Percentiles rank a stretch among this genome's conserved stretches.
Conservation (phyloP, 1,140 invertebrate species). For the Drosophila nannoptera region DNA sequence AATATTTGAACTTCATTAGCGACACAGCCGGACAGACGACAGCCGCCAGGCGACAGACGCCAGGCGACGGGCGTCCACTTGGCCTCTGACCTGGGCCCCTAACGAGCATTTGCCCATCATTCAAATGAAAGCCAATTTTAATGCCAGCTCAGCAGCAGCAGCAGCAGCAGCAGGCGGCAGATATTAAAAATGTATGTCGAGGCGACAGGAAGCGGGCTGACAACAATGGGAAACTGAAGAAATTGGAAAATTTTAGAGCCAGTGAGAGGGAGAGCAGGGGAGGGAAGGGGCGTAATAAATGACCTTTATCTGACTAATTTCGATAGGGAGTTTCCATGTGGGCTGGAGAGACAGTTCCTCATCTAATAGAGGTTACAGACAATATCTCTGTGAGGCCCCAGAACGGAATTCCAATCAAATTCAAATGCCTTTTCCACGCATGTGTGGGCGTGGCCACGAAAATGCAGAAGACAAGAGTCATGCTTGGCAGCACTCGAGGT, state of each 20-base stretch:
- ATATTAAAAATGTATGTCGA: constrained; percentile 25
- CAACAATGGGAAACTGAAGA: constrained; percentile 12
- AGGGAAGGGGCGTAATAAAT: too few species aligned
- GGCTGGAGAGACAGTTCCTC: too few species aligned
- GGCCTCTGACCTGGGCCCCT: constrained; percentile 18
- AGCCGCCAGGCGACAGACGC: constrained; percentile 7
- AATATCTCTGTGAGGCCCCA: too few species aligned
- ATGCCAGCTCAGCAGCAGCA: constrained; percentile 32
- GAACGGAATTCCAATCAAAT: too few species aligned
- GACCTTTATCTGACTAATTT: too few species aligned
- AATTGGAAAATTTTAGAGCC: constrained; percentile 32
- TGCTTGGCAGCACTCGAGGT: constrained; percentile 21
- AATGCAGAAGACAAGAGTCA: constrained; percentile 25
- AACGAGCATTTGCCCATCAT: constrained; percentile 58
- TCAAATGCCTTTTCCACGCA: background rate
- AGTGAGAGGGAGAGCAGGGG: too few species aligned
- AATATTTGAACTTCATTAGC: constrained; percentile 76
- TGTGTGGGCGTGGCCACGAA: constrained; percentile 20
- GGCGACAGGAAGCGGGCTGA: constrained; percentile 2
- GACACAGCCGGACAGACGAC: constrained; percentile 18
- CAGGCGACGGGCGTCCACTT: constrained; percentile 3
- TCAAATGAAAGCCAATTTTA: constrained; percentile 71
- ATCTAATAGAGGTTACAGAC: too few species aligned
- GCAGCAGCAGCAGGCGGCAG: constrained; percentile 13
- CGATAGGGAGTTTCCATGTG: too few species aligned